Percentiles rank a stretch among this genome's conserved stretches.
phyloP scores from a whole-genome alignment of 2,888 invertebrate species.

The Microplitis manilae region DNA sequence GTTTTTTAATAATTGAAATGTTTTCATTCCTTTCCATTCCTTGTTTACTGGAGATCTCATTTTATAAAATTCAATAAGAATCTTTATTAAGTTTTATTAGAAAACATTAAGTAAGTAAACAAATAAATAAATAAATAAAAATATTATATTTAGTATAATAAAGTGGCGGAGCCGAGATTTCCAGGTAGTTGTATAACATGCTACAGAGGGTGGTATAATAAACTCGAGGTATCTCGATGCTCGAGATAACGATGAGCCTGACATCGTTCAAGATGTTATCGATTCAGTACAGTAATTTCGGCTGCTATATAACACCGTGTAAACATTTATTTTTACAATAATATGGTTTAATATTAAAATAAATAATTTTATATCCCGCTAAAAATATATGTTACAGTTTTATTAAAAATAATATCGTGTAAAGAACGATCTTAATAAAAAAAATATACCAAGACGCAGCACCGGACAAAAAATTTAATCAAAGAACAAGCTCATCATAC shows the following conservation, averaged over 20 bases:
- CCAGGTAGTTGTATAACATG: conserved; percentile 23
- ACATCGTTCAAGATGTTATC: conserved; percentile 47
- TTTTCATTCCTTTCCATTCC: neutral
- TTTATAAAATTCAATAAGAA: neutral
- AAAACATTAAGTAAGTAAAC: neutral
- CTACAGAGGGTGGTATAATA: conserved; percentile 39
- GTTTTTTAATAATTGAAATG: neutral
- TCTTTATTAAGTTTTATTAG: neutral
- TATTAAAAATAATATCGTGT: neutral
- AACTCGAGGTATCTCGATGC: conserved; percentile 43
- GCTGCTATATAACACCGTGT: conserved; percentile 21
- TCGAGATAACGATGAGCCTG: conserved; percentile 47
- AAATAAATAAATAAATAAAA: neutral
- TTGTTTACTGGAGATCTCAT: neutral
- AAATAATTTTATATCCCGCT: neutral
- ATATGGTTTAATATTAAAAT: neutral
- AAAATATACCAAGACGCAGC: neutral
- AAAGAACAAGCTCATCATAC: neutral
- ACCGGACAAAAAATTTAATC: neutral
- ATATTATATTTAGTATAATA: neutral
- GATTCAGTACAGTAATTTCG: conserved; percentile 45
- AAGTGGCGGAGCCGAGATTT: neutral
- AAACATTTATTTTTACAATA: conserved; percentile 14
- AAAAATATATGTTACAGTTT: neutral
- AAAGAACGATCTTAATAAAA: neutral